A percentile compares a stretch with the other conserved stretches of the same genome.
Conservation (phyloP, 1,140 invertebrate genomes). For the Trissolcus basalis region DNA sequence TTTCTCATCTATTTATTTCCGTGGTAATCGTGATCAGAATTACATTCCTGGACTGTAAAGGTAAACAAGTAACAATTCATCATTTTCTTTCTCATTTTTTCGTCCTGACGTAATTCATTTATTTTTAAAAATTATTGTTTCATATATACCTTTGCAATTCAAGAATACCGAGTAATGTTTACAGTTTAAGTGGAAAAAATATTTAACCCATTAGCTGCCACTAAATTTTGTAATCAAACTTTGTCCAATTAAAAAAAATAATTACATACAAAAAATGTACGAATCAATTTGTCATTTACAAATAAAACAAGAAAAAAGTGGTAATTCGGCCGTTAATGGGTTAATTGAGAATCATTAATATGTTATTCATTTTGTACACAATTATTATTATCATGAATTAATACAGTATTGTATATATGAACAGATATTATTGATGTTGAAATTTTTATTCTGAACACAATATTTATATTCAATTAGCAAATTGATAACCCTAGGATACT, state of each 20-base stretch:
- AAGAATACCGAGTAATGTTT: no score
- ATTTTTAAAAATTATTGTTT: no score
- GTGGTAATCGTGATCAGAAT: constrained; percentile 65
- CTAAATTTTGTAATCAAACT: background rate
- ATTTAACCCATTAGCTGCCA: no score
- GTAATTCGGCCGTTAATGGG: no score
- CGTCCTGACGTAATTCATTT: no score
- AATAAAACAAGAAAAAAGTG: background rate
- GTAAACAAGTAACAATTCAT: background rate
- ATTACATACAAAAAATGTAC: no score
- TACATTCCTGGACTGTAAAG: background rate
- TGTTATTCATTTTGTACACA: background rate
- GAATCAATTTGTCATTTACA: no score
- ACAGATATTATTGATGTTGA: background rate
- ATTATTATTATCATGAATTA: background rate
- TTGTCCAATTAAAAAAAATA: no score
- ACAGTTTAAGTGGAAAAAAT: no score
- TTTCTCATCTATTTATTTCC: constrained; percentile 9
- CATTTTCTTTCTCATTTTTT: no score
- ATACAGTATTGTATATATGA: background rate
- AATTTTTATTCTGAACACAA: constrained; percentile 1
- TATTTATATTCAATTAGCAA: constrained; percentile 25
- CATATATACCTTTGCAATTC: no score
- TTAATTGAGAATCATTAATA: no score
- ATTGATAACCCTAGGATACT: constrained; percentile 51